Percentiles rank a stretch among this genome's conserved stretches.
These are phyloP conservation scores for Bombus soroeensis DNA, from an alignment of 1,140 invertebrate species.

Conservation along the genomic window DNA sequence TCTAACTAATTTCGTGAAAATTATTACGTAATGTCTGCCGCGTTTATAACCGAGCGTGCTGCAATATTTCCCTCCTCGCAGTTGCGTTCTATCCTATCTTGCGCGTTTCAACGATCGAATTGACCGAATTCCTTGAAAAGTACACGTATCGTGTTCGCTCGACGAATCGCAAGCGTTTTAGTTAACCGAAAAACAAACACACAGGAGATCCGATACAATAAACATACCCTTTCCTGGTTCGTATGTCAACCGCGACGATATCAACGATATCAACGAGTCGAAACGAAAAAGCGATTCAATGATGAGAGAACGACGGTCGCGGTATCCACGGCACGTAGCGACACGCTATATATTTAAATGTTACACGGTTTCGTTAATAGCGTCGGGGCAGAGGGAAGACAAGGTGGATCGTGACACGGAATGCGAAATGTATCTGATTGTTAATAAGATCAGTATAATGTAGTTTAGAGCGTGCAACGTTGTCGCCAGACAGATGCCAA, in stretches of 20 bases:
- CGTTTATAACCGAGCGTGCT: slow-evolving; percentile 1
- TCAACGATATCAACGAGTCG: not conserved
- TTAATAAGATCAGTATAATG: slow-evolving; percentile 45
- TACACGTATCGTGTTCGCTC: not conserved
- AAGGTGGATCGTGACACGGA: not conserved
- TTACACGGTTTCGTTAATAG: not conserved
- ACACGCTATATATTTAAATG: slow-evolving; percentile 6
- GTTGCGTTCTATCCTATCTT: not conserved
- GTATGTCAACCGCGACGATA: not conserved
- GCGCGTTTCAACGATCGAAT: not conserved
- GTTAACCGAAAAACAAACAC: not conserved
- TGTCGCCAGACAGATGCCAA: not conserved
- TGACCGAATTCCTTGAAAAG: not conserved
- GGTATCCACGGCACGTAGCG: not conserved
- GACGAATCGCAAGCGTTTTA: not conserved
- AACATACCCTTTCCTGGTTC: not conserved
- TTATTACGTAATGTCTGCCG: slow-evolving; percentile 5
- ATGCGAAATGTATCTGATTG: slow-evolving; percentile 28
- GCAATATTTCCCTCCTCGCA: slow-evolving; percentile 4
- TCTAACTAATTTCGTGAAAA: not conserved
- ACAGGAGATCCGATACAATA: too few relatives aligned
- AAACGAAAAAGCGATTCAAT: not conserved
- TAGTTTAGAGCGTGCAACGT: slow-evolving; percentile 23
- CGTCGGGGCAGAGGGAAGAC: not conserved
- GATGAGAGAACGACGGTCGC: not conserved